phyloP scores from a whole-genome alignment of 37 sponge, comb jelly and placozoan genomes.

The Axinella damicornis region DNA sequence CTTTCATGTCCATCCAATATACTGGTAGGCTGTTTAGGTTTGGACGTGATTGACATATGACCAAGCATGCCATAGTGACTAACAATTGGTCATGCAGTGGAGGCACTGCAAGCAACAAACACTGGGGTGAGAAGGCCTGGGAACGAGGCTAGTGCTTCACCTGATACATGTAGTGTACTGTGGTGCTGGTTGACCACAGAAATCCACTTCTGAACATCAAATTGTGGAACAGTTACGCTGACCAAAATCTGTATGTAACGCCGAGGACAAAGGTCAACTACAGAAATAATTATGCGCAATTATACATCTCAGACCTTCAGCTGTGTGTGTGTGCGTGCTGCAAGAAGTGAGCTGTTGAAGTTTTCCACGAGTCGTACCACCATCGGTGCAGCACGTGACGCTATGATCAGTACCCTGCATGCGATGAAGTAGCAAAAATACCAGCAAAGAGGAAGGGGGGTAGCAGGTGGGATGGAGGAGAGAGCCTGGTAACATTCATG shows the following conservation, averaged over 20 bases:
- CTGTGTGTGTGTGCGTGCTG: neutral
- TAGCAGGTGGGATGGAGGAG: too few relatives aligned
- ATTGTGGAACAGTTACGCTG: neutral
- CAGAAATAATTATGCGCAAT: neutral
- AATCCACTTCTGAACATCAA: neutral
- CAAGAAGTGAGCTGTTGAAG: neutral
- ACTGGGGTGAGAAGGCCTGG: too few relatives aligned
- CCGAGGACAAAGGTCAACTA: neutral
- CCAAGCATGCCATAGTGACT: too few relatives aligned
- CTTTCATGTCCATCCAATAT: too few relatives aligned
- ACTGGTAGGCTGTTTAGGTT: too few relatives aligned
- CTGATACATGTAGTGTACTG: neutral
- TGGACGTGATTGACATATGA: too few relatives aligned
- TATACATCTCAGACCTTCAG: neutral
- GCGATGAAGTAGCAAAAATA: too few relatives aligned
- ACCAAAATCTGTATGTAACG: neutral
- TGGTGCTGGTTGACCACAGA: neutral
- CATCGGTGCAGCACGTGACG: neutral
- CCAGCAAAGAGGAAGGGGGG: too few relatives aligned
- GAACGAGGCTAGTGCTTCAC: too few relatives aligned
- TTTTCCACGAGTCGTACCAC: neutral
- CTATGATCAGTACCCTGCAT: neutral
- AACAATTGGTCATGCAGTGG: too few relatives aligned
- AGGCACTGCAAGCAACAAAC: too few relatives aligned
- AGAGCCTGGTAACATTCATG: too few relatives aligned